Base-by-base conservation (phyloP, 1,140 invertebrate genomes). In the Eumeta japonica region DNA sequence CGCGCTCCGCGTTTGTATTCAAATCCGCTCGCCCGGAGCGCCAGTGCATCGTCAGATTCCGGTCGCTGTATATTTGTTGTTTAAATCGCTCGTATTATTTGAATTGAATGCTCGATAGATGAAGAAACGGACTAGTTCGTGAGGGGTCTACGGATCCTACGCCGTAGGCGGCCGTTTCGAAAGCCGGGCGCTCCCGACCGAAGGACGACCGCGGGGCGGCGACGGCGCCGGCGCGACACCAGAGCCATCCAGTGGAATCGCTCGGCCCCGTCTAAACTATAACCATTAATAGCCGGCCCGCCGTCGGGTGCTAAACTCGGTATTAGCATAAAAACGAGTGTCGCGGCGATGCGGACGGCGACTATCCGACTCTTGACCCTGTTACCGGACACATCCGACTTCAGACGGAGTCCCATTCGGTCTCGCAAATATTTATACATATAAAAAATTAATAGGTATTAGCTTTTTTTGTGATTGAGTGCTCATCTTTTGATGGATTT, bases 71-170 rank as follows among this genome's bases (percentile, higher is more conserved):
- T 30, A 53, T 73, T 67, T 67, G 60, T 70, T 66, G 70, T 67
- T 59, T 70, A 67, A 71, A 74, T 74, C 57, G 58, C 56, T 65
- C 54, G 50, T 70, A 66, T 60, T 70, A 74, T 74, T 74, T 74
- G 66, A 74, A 74, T 74, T 68, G 66, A 74, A 74, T 74, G 62
- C 64, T 49, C 55, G 55, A 65, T 67, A 68, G 58, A 70, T 63
- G 53, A 60, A 60, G 64, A 65, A 65, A 60, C 61, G 58, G 62
- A 70, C 70, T 66, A 67, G 62, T 66, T 64, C 51, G 45, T 58
- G 52, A 54, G 52, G 50, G 48, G 61, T 56, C 41, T 48, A 48
- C 44, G 50, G 46, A 55, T 53, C 46, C 40, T 16, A 3, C 15
- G 51, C 45, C 57, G 70, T 60, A 41, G 54, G 57, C 55, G 58